Evolutionary conservation across 2,113 vertebrate species (phyloP).

Genomic region (Apeltes quadracus): DNA sequence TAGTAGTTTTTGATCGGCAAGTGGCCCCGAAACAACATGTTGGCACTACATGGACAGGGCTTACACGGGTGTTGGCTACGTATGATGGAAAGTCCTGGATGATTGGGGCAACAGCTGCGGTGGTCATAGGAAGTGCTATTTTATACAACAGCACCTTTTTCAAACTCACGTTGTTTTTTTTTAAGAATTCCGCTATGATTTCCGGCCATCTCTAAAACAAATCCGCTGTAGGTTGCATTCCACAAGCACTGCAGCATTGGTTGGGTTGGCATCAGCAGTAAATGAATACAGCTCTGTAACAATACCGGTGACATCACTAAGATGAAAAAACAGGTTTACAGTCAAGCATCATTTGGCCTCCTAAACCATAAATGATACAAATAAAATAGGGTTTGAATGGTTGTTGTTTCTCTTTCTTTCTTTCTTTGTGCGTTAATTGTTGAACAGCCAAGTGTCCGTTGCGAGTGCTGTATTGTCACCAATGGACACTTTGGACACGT

Average conservation of each 20-base stretch:
- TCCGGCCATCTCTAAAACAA: neutral
- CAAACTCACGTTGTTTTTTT: neutral
- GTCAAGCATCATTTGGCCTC: neutral
- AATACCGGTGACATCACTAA: neutral
- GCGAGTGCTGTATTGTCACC: constrained; percentile 30
- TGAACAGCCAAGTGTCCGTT: constrained; percentile 29
- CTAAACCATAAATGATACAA: neutral
- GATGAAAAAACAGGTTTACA: neutral
- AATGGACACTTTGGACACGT: constrained; percentile 48
- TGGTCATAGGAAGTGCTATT: neutral
- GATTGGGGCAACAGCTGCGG: neutral
- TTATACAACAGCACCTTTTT: neutral
- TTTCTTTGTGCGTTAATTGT: neutral
- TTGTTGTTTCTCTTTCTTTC: neutral
- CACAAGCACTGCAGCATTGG: neutral
- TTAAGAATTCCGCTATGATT: neutral
- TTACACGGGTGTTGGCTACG: neutral
- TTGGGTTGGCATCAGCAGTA: neutral
- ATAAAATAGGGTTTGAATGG: neutral
- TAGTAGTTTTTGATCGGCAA: neutral
- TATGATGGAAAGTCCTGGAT: neutral
- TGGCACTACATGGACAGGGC: neutral
- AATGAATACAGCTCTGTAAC: neutral
- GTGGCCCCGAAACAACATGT: neutral
- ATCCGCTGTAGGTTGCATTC: neutral